Base-by-base conservation (phyloP, 2,797 vertebrate genomes). In the Ambastaia sidthimunki region DNA sequence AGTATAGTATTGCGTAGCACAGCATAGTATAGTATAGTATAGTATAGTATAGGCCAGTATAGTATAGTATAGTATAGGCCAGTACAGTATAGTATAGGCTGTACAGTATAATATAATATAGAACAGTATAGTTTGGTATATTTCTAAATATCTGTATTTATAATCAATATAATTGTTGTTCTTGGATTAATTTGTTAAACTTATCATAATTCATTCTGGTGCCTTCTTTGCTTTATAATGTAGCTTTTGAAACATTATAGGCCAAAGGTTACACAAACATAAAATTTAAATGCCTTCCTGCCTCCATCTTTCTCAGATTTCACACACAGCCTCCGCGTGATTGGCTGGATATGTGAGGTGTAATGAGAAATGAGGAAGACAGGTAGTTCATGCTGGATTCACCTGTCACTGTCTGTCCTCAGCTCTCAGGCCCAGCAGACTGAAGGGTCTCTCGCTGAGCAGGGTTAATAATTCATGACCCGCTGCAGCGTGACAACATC, bases 381-480 rank as follows among this genome's bases (percentile, higher is more conserved):
- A 5, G 7, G 10, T 21, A 28, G 78, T 78, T 54, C 66, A 75
- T 59, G 28, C 66, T 23, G 71, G 62, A 44, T 67, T 74, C 81
- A 75, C 59, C 80, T 80, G 60, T 78, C 77, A 54, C 62, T 73
- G 50, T 71, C 15, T 48, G 50, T 60, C 63, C 23, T 54, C 48
- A 28, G 31, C 72, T 62, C 47, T 47, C 16, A 44, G 70, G 50
- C 63, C 55, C 34, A 47, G 57, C 66, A 67, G n/a, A 34, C 82
- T 68, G 72, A 50, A 67, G 76, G 69, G 7, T 69, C 68, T 77
- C 80, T 82, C 15, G 34, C 75, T 65, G 82, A 57, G n/a, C 16
- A 34, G 60, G 25, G 25, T 86, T 78, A 86, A 86, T 84, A 82
- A 86, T 86, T 84, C 21, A 85, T 74, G 73, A 55, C 69, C 80